phyloP scores from a whole-genome alignment of 2,888 invertebrate genomes.

The Ochropleura leucogaster region DNA sequence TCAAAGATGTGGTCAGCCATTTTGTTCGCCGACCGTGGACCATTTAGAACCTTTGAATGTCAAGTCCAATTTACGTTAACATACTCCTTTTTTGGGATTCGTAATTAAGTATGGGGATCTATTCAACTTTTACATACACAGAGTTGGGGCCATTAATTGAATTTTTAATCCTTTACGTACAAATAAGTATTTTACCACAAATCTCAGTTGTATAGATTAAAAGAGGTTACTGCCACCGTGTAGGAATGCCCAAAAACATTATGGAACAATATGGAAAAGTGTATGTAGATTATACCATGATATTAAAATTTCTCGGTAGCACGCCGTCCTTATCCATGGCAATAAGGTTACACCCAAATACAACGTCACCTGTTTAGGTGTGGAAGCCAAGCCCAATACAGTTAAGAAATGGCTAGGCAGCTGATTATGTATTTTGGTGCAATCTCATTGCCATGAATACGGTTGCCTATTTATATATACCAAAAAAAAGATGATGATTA shows the following conservation, averaged over 20 bases:
- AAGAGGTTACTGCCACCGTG: neutral
- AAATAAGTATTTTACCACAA: neutral
- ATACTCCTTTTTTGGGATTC: conserved; percentile 35
- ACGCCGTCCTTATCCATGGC: neutral
- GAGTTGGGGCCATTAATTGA: conserved; percentile 43
- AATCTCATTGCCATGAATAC: neutral
- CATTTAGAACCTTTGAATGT: conserved; percentile 45
- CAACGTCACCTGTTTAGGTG: too few relatives aligned
- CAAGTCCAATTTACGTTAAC: conserved; percentile 50
- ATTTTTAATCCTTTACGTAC: conserved; percentile 45
- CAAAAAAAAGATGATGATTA: too few relatives aligned
- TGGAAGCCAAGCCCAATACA: too few relatives aligned
- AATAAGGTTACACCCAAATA: neutral
- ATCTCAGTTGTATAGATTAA: neutral
- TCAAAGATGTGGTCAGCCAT: conserved; percentile 26
- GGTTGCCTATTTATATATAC: too few relatives aligned
- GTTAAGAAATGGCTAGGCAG: too few relatives aligned
- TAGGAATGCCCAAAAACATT: conserved; percentile 12
- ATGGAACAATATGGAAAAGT: neutral
- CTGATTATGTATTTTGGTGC: neutral
- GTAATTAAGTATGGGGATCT: conserved; percentile 44
- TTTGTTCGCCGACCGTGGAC: conserved; percentile 7
- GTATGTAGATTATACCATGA: neutral
- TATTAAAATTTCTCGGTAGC: neutral
- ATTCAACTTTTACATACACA: conserved; percentile 45